Conservation (phyloP, 2,888 invertebrate genomes). For the Epirrhoe alternata region DNA sequence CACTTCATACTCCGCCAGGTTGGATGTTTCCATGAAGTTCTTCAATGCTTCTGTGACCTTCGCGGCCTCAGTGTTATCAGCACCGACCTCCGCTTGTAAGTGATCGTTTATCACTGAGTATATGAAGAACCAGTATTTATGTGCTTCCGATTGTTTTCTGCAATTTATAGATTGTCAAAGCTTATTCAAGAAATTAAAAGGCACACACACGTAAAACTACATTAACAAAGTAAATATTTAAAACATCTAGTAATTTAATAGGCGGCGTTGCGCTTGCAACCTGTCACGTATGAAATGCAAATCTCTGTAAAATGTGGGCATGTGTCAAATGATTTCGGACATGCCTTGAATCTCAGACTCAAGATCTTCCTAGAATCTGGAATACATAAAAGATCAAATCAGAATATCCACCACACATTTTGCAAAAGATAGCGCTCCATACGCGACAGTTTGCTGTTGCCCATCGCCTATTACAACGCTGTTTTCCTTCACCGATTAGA, state of each 20-base stretch:
- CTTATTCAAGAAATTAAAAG: background rate
- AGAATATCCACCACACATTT: too few species aligned
- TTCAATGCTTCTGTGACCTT: conserved; percentile 86
- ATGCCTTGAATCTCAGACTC: too few species aligned
- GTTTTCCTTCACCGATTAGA: too few species aligned
- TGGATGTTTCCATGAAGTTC: conserved; percentile 93
- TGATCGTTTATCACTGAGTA: conserved; percentile 89
- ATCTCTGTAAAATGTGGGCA: too few species aligned
- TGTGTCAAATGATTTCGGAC: too few species aligned
- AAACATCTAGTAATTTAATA: background rate
- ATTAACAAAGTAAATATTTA: background rate
- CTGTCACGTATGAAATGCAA: too few species aligned
- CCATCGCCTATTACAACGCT: too few species aligned
- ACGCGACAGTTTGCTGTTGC: too few species aligned
- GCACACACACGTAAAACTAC: background rate
- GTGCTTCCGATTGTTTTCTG: conserved; percentile 88
- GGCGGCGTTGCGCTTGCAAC: too few species aligned
- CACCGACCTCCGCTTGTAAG: conserved; percentile 58
- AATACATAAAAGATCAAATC: too few species aligned
- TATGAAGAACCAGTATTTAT: conserved; percentile 96
- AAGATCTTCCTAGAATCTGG: too few species aligned
- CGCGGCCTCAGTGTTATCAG: conserved; percentile 52
- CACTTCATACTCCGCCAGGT: conserved; percentile 92
- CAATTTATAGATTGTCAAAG: background rate
- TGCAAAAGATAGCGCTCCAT: too few species aligned